Evolutionary conservation across 2,113 vertebrate species (phyloP).

Genomic region (Apistogramma diplotaenia): DNA sequence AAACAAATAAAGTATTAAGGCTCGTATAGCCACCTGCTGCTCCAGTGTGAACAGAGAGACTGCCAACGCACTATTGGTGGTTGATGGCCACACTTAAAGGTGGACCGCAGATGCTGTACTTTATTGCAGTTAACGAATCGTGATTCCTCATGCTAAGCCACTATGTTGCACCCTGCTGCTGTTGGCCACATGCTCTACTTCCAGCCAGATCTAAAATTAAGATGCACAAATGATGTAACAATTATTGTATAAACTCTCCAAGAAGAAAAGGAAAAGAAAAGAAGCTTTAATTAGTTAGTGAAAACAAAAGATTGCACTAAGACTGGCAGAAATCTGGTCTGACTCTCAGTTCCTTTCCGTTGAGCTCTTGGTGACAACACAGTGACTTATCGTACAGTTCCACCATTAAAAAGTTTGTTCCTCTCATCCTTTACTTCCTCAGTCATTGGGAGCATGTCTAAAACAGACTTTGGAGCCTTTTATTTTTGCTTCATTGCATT

Average conservation of each 20-base stretch:
- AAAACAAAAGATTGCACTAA: not conserved
- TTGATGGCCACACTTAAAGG: conserved; percentile 1
- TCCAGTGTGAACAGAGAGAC: not conserved
- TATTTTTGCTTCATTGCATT: not conserved
- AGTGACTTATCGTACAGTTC: not conserved
- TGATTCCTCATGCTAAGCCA: conserved; percentile 2
- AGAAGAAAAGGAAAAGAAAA: not conserved
- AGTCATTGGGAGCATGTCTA: not conserved
- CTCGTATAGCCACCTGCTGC: not conserved
- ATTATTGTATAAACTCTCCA: not conserved
- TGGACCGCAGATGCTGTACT: not conserved
- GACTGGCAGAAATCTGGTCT: not conserved
- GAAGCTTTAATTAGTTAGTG: not conserved
- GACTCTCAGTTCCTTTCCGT: conserved; percentile 18
- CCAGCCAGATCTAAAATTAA: not conserved
- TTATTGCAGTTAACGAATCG: conserved; percentile 26
- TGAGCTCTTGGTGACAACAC: conserved; percentile 9
- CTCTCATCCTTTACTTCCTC: conserved; percentile 11
- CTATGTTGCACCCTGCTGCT: conserved; percentile 28
- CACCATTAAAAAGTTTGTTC: not conserved
- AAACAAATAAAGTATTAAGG: too few species aligned
- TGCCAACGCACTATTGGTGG: not conserved
- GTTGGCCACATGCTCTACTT: not conserved
- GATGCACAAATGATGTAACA: not conserved
- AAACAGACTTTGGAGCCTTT: not conserved